Base-by-base conservation (phyloP, 2,888 invertebrate species). In the Hydriomena furcata region DNA sequence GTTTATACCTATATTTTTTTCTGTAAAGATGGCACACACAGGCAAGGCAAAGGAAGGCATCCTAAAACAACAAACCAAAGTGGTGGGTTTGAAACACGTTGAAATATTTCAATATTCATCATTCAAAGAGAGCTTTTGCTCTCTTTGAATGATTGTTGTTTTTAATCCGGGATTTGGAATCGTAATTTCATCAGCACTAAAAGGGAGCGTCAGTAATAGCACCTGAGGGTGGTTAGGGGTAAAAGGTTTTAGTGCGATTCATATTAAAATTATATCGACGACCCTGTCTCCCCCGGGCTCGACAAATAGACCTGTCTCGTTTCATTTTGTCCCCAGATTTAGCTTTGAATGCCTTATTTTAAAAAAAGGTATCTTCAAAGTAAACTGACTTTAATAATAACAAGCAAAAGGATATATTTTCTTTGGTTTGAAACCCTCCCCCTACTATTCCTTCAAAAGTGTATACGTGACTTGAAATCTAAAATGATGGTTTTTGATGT, bases 391-490 rank as follows among this genome's bases (percentile, higher is more conserved):
- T 58, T 46, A 58, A 60, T 54, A 8, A 12, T 44, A 20, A 27
- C 8, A 27, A 6, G 10, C 23, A 21, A 43, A 65, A 47, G 61
- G 61, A 62, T 50, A 37, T 27, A 56, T 64, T 67, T 68, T 37
- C 47, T 52, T 61, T 56, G 57, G 37, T 48, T 34, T 38, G 27
- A 37, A n/a, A 25, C 17, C 27, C 30, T 34, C 47, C 50, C 46
- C 54, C 49, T 52, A 51, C 64, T 58, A 48, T 49, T 50, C 55
- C 46, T 55, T 57, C 44, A 34, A 44, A 56, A 60, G 66, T 60
- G 59, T 53, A 58, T 52, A 69, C 71, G 70, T 66, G 70, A 71
- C 53, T 45, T 53, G 63, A 59, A 63, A 54, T 55, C 54, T 46
- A 52, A 65, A 60, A 57, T 13, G 34, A 5, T 34, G 42, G 23